Conservation (phyloP, 2,797 vertebrate species). For the Periparus ater region DNA sequence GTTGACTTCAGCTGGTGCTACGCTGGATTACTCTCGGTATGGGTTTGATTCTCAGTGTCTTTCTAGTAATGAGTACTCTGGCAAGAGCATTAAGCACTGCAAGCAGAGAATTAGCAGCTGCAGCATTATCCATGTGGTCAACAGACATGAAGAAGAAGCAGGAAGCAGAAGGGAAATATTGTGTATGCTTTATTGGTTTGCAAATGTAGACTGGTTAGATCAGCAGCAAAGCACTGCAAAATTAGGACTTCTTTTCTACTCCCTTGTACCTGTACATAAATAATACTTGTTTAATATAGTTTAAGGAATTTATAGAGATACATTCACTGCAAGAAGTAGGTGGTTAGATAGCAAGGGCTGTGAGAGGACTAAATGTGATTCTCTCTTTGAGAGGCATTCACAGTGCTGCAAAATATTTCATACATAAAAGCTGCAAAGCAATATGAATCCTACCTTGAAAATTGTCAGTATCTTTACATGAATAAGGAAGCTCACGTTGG, state of each 20-base stretch:
- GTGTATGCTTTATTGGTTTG: background rate
- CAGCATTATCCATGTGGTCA: background rate
- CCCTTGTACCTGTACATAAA: background rate
- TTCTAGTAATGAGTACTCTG: background rate
- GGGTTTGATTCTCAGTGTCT: slow-evolving; percentile 30
- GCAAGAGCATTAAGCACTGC: background rate
- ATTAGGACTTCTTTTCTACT: background rate
- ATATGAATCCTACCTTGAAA: background rate
- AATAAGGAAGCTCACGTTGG: background rate
- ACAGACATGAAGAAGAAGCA: background rate
- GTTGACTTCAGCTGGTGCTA: background rate
- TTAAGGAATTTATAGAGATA: background rate
- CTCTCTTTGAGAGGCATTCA: background rate
- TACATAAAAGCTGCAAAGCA: background rate
- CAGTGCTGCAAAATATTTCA: background rate
- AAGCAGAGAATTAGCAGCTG: slow-evolving; percentile 13
- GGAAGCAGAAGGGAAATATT: background rate
- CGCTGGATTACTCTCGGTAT: background rate
- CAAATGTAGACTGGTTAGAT: slow-evolving; percentile 1
- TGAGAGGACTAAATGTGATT: background rate
- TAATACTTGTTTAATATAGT: background rate
- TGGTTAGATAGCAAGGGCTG: background rate
- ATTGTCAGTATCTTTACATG: background rate
- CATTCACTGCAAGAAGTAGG: background rate
- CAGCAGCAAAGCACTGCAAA: background rate